Percentiles rank a stretch among this genome's conserved stretches.
These are phyloP conservation scores for Drosophila pectinifera DNA, from an alignment of 1,140 invertebrate genomes.

Conservation along the genomic window DNA sequence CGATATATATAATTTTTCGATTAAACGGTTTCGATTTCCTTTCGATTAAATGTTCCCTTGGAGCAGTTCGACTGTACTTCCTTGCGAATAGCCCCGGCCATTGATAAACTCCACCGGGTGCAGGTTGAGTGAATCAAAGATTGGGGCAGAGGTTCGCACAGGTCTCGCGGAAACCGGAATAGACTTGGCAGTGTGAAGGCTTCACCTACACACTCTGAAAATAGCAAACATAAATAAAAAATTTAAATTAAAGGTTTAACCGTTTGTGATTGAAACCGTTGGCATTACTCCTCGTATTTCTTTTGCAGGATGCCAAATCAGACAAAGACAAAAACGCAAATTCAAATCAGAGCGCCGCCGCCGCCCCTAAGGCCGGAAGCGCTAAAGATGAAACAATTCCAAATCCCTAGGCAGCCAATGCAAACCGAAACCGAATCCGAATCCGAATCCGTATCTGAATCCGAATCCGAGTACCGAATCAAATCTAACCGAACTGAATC, in stretches of 20 bases:
- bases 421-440: slow-evolving; percentile 41
- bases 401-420: slow-evolving; percentile 52
- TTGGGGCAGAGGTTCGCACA: background rate
- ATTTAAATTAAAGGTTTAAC: background rate
- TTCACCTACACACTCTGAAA: too few species aligned
- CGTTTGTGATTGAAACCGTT: slow-evolving; percentile 36
- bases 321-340: slow-evolving; percentile 78
- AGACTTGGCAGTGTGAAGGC: background rate
- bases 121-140: background rate
- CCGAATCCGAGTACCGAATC: slow-evolving; percentile 32
- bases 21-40: background rate
- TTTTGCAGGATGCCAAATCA: slow-evolving; percentile 82
- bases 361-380: slow-evolving; percentile 63
- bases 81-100: background rate
- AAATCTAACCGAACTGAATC: slow-evolving; percentile 19
- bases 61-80: background rate
- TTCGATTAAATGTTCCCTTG: too few species aligned
- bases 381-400: slow-evolving; percentile 66
- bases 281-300: slow-evolving; percentile 65
- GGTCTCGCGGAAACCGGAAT: slow-evolving; percentile 3
- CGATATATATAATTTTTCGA: background rate
- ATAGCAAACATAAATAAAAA: background rate
- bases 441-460: slow-evolving; percentile 32
- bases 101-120: background rate
- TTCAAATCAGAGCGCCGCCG: slow-evolving; percentile 69